phyloP scores from a whole-genome alignment of 2,113 vertebrate species.

The Phoxinus phoxinus region DNA sequence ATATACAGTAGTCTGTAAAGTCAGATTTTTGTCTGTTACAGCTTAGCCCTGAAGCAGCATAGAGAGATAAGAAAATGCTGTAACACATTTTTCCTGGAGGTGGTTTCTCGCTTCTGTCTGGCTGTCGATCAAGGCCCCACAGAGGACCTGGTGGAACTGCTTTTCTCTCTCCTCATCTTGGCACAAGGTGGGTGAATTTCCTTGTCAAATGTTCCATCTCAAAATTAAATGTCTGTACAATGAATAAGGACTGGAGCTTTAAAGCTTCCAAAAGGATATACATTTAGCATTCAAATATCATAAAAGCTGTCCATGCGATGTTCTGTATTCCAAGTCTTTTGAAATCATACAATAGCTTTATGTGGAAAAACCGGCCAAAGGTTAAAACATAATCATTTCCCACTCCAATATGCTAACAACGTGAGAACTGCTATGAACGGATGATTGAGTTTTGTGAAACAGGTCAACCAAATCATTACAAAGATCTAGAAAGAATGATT shows the following conservation, averaged over 20 bases:
- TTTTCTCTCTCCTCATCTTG: constrained; percentile 75
- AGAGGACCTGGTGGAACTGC: constrained; percentile 73
- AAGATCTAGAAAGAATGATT: neutral
- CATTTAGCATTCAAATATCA: neutral
- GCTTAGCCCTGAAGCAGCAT: constrained; percentile 65
- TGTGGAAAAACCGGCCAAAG: neutral
- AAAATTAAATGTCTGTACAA: neutral
- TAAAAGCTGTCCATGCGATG: neutral
- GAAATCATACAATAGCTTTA: neutral
- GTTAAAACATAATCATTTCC: neutral
- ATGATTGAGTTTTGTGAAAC: neutral
- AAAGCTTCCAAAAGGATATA: neutral
- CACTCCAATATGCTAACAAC: neutral
- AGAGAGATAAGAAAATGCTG: constrained; percentile 62
- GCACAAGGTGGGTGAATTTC: constrained; percentile 61
- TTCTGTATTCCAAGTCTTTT: neutral
- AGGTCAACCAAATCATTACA: neutral
- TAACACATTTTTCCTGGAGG: constrained; percentile 79
- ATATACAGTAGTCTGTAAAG: neutral
- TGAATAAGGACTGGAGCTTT: neutral
- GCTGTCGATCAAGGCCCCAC: constrained; percentile 59
- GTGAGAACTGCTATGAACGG: neutral
- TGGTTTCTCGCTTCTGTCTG: constrained; percentile 77
- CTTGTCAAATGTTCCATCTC: neutral
- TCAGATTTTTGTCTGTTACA: constrained; percentile 41